A percentile compares a stretch with the other conserved stretches of the same genome.
Conservation (phyloP, 2,888 invertebrate species). For the Lobophora halterata region DNA sequence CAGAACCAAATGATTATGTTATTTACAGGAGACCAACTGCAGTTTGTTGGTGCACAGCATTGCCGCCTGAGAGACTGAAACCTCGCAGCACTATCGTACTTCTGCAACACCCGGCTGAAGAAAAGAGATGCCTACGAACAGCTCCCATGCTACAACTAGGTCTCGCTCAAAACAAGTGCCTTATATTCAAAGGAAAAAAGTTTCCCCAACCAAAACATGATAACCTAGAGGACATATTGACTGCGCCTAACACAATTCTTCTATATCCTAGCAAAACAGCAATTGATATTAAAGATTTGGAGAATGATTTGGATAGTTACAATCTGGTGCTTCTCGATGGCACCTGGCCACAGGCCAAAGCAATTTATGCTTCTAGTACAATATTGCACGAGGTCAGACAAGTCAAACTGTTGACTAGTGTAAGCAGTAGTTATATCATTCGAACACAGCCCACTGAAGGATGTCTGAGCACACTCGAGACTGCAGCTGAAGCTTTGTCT, state of each 20-base stretch:
- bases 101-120: conserved; percentile 96
- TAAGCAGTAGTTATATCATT: conserved; percentile 93
- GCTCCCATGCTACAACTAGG: conserved; percentile 93
- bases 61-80: conserved; percentile 85
- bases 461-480: conserved; percentile 94
- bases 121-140: conserved; percentile 92
- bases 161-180: conserved; percentile 87
- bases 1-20: conserved; percentile 1
- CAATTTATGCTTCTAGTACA: conserved; percentile 92
- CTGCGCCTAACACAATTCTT: conserved; percentile 85
- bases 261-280: conserved; percentile 91
- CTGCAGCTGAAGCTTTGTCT: conserved; percentile 89
- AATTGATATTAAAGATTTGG: conserved; percentile 81
- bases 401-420: conserved; percentile 88
- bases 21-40: conserved; percentile 86
- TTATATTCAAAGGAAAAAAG: conserved; percentile 89
- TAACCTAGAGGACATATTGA: conserved; percentile 84
- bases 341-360: conserved; percentile 97
- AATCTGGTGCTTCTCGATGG: conserved; percentile 94
- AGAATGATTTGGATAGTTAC: conserved; percentile 77
- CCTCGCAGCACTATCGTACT: conserved; percentile 88
- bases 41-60: conserved; percentile 95
- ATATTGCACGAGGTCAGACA: conserved; percentile 87
- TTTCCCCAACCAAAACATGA: conserved; percentile 87
- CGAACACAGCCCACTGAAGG: conserved; percentile 96